Conservation (phyloP, 2,797 vertebrate species). For the Lithobates pipiens region DNA sequence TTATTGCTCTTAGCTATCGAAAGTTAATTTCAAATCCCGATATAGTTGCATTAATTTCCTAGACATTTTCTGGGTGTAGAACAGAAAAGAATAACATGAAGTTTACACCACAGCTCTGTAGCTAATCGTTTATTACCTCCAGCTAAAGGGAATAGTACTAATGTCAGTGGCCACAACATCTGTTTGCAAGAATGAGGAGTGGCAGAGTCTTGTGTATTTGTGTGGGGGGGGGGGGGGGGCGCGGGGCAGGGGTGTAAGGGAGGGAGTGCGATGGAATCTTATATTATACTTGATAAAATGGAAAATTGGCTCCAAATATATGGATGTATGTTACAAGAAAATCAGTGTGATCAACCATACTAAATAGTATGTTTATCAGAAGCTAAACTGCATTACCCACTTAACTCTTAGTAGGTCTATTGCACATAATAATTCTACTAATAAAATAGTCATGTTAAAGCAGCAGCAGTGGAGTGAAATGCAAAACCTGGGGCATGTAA, state of each 20-base stretch:
- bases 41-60: constrained; percentile 88
- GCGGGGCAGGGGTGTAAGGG: not conserved
- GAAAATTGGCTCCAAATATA: not conserved
- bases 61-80: constrained; percentile 72
- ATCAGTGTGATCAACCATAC: not conserved
- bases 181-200: constrained; percentile 52
- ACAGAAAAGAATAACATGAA: constrained; percentile 66
- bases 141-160: constrained; percentile 66
- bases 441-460: too few species aligned
- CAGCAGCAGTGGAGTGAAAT: too few species aligned
- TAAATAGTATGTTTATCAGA: not conserved
- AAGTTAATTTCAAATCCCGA: constrained; percentile 93
- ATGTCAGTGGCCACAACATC: constrained; percentile 61
- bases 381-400: not conserved
- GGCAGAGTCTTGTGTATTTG: too few species aligned
- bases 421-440: too few species aligned
- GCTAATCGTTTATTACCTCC: constrained; percentile 73
- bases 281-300: constrained; percentile 14
- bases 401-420: too few species aligned
- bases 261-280: constrained; percentile 1
- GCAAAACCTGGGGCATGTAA: too few species aligned
- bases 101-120: constrained; percentile 61
- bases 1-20: constrained; percentile 86
- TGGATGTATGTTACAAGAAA: not conserved
- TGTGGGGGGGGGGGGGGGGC: too few species aligned